Percentiles rank a stretch among this genome's conserved stretches.
Evolutionary conservation across 1,140 invertebrate species (phyloP).

Genomic region (Octopus bimaculoides): DNA sequence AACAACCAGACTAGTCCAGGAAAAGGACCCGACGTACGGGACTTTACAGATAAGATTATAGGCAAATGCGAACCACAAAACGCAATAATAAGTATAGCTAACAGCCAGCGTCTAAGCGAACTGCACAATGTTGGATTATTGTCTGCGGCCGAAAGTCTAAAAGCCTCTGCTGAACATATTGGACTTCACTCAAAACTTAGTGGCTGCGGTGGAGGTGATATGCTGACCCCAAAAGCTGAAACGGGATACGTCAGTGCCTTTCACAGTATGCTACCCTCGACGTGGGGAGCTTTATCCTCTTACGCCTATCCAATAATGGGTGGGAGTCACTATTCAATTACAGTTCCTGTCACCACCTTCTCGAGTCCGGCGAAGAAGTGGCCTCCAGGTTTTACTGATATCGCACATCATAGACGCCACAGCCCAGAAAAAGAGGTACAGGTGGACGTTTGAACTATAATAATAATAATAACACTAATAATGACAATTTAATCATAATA

Average conservation of each 20-base stretch:
- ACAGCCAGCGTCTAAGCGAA: constrained; percentile 1
- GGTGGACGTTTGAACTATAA: constrained; percentile 6
- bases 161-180: constrained; percentile 1
- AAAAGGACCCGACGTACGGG: not conserved
- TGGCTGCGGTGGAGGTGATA: not conserved
- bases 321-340: constrained; percentile 13
- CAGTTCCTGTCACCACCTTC: constrained; percentile 5
- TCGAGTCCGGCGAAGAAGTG: constrained; percentile 14
- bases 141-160: not conserved
- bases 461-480: not conserved
- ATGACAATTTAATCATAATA: too few relatives aligned
- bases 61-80: not conserved
- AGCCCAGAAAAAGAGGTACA: constrained; percentile 13
- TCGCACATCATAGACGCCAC: not conserved
- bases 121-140: constrained; percentile 4
- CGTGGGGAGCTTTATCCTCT: constrained; percentile 21
- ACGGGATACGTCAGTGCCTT: constrained; percentile 21
- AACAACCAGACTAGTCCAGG: not conserved
- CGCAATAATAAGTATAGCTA: not conserved
- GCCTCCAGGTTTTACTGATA: not conserved
- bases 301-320: constrained; percentile 23
- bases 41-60: constrained; percentile 6
- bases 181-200: not conserved
- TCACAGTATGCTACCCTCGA: constrained; percentile 15
- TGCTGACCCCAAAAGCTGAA: not conserved